phyloP scores from a whole-genome alignment of 2,888 invertebrate genomes.

The Candidula unifasciata region DNA sequence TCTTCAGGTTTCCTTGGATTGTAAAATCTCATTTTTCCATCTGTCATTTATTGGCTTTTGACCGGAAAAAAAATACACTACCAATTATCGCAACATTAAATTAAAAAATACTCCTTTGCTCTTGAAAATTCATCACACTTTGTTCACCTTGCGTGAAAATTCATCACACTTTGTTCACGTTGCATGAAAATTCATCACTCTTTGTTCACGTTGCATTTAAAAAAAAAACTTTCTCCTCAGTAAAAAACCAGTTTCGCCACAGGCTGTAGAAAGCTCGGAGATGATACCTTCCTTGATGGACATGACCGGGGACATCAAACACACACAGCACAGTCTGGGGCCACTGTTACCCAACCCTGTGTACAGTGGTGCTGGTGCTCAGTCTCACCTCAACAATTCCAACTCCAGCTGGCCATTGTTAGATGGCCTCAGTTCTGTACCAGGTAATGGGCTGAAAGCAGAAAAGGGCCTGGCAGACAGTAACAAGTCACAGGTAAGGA shows the following conservation, averaged over 20 bases:
- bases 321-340: constrained; percentile 28
- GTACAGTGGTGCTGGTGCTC: constrained; percentile 25
- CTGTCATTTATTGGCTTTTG: too few relatives aligned
- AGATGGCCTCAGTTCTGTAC: constrained; percentile 26
- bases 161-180: too few relatives aligned
- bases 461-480: not conserved
- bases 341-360: constrained; percentile 49
- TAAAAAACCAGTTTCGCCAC: constrained; percentile 48
- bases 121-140: too few relatives aligned
- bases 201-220: too few relatives aligned
- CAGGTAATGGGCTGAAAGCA: constrained; percentile 22
- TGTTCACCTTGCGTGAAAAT: too few relatives aligned
- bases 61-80: too few relatives aligned
- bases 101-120: too few relatives aligned
- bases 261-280: constrained; percentile 43
- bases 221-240: constrained; percentile 22
- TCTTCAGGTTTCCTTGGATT: too few relatives aligned
- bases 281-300: constrained; percentile 51
- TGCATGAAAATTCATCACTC: too few relatives aligned
- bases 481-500: constrained; percentile 35
- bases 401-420: constrained; percentile 45
- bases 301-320: constrained; percentile 49
- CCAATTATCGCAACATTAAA: too few relatives aligned
- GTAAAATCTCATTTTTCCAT: too few relatives aligned
- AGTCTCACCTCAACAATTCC: constrained; percentile 20